phyloP scores from a whole-genome alignment of 2,797 vertebrate genomes.

The Lemur catta region DNA sequence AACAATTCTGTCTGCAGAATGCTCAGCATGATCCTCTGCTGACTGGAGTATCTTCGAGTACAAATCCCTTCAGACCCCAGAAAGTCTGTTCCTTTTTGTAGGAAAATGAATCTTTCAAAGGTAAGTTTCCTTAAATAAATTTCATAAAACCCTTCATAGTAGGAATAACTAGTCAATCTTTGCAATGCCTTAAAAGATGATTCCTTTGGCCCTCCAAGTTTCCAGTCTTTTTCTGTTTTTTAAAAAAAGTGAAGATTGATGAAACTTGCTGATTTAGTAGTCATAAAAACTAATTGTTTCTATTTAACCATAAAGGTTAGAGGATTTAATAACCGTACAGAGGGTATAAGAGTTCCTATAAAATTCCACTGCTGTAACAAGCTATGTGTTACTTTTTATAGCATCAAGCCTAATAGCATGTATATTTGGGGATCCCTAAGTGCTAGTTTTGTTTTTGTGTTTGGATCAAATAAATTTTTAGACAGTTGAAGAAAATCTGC shows the following conservation, averaged over 20 bases:
- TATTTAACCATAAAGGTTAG: not conserved
- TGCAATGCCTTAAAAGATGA: not conserved
- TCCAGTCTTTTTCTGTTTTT: not conserved
- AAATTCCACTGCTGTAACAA: not conserved
- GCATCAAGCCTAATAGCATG: not conserved
- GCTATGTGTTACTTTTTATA: not conserved
- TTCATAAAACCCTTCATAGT: not conserved
- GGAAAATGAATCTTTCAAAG: slow-evolving; percentile 76
- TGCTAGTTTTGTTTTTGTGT: not conserved
- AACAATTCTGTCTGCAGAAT: slow-evolving; percentile 97
- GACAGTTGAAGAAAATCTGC: not conserved
- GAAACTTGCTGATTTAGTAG: not conserved
- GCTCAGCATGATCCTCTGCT: slow-evolving; percentile 95
- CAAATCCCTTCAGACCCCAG: slow-evolving; percentile 97
- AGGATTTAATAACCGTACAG: not conserved
- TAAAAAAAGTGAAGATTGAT: slow-evolving; percentile 22
- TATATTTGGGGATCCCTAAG: not conserved
- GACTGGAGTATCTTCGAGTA: slow-evolving; percentile 96
- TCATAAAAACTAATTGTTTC: not conserved
- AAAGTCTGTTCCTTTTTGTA: slow-evolving; percentile 99
- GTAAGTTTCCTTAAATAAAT: slow-evolving; percentile 78
- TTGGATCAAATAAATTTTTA: not conserved
- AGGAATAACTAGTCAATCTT: not conserved
- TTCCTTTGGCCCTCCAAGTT: not conserved
- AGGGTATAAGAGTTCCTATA: not conserved